Evolutionary conservation across 1,140 invertebrate species (phyloP).

Genomic region (Scylla paramamosain): DNA sequence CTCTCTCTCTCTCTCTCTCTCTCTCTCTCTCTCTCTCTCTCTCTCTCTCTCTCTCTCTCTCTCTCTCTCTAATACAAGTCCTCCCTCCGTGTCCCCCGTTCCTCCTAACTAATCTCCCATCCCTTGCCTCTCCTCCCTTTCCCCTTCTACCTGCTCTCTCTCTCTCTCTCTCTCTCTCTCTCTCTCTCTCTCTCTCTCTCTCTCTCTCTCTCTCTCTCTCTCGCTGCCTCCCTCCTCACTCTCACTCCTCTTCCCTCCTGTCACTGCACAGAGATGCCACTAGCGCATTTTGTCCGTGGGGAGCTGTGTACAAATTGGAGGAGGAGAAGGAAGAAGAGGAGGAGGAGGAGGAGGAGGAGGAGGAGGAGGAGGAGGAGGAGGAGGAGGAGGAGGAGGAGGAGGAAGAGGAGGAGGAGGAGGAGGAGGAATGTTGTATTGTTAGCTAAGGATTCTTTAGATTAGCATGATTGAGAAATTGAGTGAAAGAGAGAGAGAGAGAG

Average conservation of each 20-base stretch:
- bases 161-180: not conserved
- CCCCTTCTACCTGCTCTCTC: too few relatives aligned
- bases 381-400: slow-evolving; percentile 21
- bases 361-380: not conserved
- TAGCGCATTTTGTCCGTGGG: too few relatives aligned
- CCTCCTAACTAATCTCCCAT: too few relatives aligned
- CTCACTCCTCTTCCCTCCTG: not conserved
- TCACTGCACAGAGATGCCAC: not conserved
- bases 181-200: not conserved
- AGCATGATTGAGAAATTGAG: too few relatives aligned
- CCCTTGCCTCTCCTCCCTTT: too few relatives aligned
- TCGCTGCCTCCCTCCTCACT: not conserved
- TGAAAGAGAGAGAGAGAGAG: not conserved
- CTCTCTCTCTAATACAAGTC: too few relatives aligned
- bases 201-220: not conserved
- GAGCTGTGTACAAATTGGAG: not conserved
- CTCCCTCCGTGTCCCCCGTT: too few relatives aligned
- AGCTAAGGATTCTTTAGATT: too few relatives aligned
- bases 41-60: too few relatives aligned
- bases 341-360: not conserved
- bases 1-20: too few relatives aligned
- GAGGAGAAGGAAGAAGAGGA: not conserved
- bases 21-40: too few relatives aligned
- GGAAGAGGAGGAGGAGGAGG: slow-evolving; percentile 27
- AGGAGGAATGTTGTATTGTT: not conserved